Percentiles rank a stretch among this genome's conserved stretches.
Evolutionary conservation across 1,140 invertebrate genomes (phyloP).

Genomic region (Forficula auricularia): DNA sequence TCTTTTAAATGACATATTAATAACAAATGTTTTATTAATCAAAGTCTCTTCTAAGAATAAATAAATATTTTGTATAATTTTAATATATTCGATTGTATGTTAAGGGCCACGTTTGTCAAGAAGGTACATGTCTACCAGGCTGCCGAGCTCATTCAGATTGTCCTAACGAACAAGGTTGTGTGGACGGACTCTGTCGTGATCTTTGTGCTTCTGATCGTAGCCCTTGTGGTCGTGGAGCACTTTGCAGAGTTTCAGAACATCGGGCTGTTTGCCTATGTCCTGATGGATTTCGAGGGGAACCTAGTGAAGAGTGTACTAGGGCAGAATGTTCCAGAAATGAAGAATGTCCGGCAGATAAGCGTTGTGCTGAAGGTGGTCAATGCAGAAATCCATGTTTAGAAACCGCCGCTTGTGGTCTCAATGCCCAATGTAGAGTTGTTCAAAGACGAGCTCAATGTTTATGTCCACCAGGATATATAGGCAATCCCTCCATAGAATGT

Average conservation of each 20-base stretch:
- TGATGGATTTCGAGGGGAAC: slow-evolving; percentile 63
- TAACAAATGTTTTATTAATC: slow-evolving; percentile 1
- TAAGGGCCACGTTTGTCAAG: slow-evolving; percentile 41
- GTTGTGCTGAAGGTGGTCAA: slow-evolving; percentile 39
- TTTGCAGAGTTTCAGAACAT: slow-evolving; percentile 56
- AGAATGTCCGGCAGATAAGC: slow-evolving; percentile 62
- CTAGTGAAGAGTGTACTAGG: slow-evolving; percentile 48
- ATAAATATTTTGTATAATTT: too few relatives aligned
- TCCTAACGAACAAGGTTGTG: slow-evolving; percentile 52
- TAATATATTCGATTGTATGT: slow-evolving; percentile 12
- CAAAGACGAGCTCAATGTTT: slow-evolving; percentile 58
- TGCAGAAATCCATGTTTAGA: slow-evolving; percentile 72
- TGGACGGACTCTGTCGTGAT: slow-evolving; percentile 53
- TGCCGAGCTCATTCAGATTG: slow-evolving; percentile 69
- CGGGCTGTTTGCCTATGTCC: slow-evolving; percentile 69
- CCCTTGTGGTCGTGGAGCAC: slow-evolving; percentile 53
- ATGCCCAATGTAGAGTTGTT: slow-evolving; percentile 69
- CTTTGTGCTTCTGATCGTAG: slow-evolving; percentile 43
- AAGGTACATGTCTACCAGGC: slow-evolving; percentile 45
- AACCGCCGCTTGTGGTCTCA: slow-evolving; percentile 55
- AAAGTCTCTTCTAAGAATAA: too few relatives aligned
- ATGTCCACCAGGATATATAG: slow-evolving; percentile 68
- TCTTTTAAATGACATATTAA: slow-evolving; percentile 1
- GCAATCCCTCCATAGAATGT: slow-evolving; percentile 64
- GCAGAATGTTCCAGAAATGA: slow-evolving; percentile 56